Conservation (phyloP, 2,797 vertebrate genomes). For the Parambassis ranga region DNA sequence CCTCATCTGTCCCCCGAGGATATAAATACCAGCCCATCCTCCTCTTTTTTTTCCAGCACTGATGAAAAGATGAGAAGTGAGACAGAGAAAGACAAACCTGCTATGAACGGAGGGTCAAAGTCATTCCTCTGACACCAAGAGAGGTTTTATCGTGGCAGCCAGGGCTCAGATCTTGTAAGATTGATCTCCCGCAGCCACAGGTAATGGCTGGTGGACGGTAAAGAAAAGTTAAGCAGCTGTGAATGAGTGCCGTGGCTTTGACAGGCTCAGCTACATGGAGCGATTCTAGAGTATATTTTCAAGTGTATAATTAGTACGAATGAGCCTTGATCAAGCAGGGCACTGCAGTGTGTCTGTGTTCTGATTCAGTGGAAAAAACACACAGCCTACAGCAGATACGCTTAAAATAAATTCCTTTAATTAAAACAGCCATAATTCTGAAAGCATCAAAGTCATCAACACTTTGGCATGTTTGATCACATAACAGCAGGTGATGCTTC, state of each 20-base stretch:
- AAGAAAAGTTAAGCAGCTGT: conserved; percentile 31
- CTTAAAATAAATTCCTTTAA: background rate
- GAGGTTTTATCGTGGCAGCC: conserved; percentile 39
- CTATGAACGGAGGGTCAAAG: conserved; percentile 45
- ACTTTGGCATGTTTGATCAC: background rate
- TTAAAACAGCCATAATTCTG: conserved; percentile 9
- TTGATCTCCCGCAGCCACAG: conserved; percentile 44
- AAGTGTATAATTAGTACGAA: conserved; percentile 37
- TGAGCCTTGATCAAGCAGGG: conserved; percentile 10
- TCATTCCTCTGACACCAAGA: conserved; percentile 27
- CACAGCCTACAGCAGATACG: background rate
- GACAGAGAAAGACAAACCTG: conserved; percentile 8
- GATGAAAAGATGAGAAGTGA: conserved; percentile 39
- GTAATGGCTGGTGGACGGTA: conserved; percentile 37
- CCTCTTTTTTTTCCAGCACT: conserved; percentile 16
- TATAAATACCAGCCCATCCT: conserved; percentile 40
- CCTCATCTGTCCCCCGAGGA: conserved; percentile 44
- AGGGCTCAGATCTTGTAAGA: conserved; percentile 35
- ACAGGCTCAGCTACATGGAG: background rate
- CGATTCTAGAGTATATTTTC: conserved; percentile 1
- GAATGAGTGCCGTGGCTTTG: background rate
- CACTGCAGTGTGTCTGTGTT: conserved; percentile 4
- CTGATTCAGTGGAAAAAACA: conserved; percentile 1
- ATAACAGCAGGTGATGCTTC: conserved; percentile 4
- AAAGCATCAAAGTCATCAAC: background rate